Conservation (phyloP, 2,888 invertebrate genomes). For the Caenorhabditis wallacei region DNA sequence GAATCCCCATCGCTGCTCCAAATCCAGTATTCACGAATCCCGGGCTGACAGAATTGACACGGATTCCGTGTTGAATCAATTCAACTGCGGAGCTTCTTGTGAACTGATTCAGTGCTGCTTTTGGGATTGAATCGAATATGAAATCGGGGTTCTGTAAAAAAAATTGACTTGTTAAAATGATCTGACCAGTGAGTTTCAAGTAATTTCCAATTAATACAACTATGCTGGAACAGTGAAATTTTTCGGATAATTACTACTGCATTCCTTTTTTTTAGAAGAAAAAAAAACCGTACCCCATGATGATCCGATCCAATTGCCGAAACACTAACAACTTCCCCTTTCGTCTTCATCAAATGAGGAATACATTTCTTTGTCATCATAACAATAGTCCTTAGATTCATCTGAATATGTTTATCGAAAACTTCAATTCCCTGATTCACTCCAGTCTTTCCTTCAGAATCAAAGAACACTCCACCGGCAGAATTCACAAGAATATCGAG, state of each 20-base stretch:
- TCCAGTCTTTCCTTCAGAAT: constrained; percentile 28
- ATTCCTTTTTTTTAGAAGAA: no score
- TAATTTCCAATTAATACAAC: no score
- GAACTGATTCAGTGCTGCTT: constrained; percentile 33
- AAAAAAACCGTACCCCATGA: constrained; percentile 24
- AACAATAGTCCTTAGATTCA: constrained; percentile 45
- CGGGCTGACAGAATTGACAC: constrained; percentile 36
- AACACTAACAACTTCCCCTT: constrained; percentile 66
- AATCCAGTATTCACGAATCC: constrained; percentile 36
- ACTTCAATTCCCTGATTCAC: constrained; percentile 24
- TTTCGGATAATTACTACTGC: no score
- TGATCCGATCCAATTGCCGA: constrained; percentile 48
- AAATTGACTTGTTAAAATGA: no score
- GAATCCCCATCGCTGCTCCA: constrained; percentile 22
- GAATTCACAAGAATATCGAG: constrained; percentile 55
- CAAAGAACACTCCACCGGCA: constrained; percentile 37
- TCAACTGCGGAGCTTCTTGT: constrained; percentile 16
- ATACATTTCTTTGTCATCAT: constrained; percentile 49
- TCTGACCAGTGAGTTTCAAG: no score
- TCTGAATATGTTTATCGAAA: constrained; percentile 12
- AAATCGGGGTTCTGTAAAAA: constrained; percentile 16
- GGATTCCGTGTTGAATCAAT: constrained; percentile 32
- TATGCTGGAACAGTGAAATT: no score
- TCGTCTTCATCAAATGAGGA: constrained; percentile 52
- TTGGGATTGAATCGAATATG: constrained; percentile 19